Percentiles rank a stretch among this genome's conserved stretches.
Evolutionary conservation across 2,113 vertebrate species (phyloP).

Genomic region (Blennius ocellaris): DNA sequence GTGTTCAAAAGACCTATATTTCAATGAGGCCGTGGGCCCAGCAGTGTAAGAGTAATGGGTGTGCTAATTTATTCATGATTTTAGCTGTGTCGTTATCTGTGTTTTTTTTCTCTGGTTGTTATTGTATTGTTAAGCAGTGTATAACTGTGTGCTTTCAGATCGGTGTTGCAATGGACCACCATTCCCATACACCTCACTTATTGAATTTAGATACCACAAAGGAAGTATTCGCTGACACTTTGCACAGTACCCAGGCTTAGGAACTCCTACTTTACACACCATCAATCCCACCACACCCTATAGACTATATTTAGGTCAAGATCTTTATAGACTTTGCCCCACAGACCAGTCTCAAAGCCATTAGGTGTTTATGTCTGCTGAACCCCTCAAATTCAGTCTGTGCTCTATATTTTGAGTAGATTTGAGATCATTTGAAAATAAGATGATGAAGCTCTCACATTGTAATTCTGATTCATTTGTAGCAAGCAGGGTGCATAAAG

Average conservation of each 20-base stretch:
- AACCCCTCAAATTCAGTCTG: not conserved
- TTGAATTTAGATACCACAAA: slow-evolving; percentile 6
- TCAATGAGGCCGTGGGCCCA: slow-evolving; percentile 75
- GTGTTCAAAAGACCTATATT: slow-evolving; percentile 87
- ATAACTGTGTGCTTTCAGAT: slow-evolving; percentile 17
- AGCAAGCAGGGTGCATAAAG: no score
- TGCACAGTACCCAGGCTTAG: not conserved
- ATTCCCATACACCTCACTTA: slow-evolving; percentile 21
- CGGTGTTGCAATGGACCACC: slow-evolving; percentile 19
- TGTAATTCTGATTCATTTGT: not conserved
- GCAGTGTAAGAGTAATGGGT: slow-evolving; percentile 73
- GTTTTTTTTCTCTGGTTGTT: slow-evolving; percentile 59
- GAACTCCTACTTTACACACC: not conserved
- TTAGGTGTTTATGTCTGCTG: not conserved
- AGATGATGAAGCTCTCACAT: not conserved
- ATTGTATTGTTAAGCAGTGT: slow-evolving; percentile 51
- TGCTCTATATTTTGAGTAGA: not conserved
- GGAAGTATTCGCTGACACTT: slow-evolving; percentile 2
- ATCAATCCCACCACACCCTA: not conserved
- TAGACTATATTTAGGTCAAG: slow-evolving; percentile 14
- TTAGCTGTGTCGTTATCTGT: slow-evolving; percentile 67
- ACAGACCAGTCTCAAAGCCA: not conserved
- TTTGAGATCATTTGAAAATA: not conserved
- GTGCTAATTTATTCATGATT: slow-evolving; percentile 82
- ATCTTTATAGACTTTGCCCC: not conserved